These are phyloP conservation scores for Dryobota labecula DNA, from an alignment of 2,888 invertebrate genomes.

Conservation along the genomic window DNA sequence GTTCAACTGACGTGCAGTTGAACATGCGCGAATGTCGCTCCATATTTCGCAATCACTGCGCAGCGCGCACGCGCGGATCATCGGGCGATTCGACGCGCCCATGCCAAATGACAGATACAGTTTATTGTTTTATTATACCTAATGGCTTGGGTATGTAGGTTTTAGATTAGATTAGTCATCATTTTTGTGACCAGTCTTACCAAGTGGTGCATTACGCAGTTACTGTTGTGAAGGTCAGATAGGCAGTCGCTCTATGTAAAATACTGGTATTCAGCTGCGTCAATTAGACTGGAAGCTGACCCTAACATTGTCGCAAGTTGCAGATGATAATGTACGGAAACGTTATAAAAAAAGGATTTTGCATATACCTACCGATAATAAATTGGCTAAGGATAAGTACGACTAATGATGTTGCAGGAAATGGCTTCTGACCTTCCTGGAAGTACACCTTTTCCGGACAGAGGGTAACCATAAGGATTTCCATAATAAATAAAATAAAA, in stretches of 20 bases:
- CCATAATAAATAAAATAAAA: too few species aligned
- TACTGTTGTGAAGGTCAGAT: too few species aligned
- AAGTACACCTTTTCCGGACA: not conserved
- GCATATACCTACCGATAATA: not conserved
- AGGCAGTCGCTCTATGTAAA: too few species aligned
- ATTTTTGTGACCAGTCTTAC: not conserved
- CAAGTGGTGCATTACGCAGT: too few species aligned
- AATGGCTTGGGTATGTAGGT: constrained; percentile 15
- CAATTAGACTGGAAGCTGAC: too few species aligned
- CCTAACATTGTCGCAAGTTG: too few species aligned
- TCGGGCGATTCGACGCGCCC: constrained; percentile 65
- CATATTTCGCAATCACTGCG: constrained; percentile 63
- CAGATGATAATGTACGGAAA: too few species aligned
- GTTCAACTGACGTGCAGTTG: not conserved
- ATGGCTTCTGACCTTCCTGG: not conserved
- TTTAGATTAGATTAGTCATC: constrained; percentile 3
- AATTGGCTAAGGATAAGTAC: not conserved
- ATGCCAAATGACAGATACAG: constrained; percentile 57
- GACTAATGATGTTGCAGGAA: not conserved
- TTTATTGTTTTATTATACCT: constrained; percentile 52
- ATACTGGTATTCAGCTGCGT: too few species aligned
- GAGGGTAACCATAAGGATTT: not conserved
- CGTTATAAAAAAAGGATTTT: not conserved
- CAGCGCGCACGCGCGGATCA: constrained; percentile 55
- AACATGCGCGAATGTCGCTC: constrained; percentile 12